phyloP scores from a whole-genome alignment of 2,797 vertebrate species.

The Semaprochilodus insignis region DNA sequence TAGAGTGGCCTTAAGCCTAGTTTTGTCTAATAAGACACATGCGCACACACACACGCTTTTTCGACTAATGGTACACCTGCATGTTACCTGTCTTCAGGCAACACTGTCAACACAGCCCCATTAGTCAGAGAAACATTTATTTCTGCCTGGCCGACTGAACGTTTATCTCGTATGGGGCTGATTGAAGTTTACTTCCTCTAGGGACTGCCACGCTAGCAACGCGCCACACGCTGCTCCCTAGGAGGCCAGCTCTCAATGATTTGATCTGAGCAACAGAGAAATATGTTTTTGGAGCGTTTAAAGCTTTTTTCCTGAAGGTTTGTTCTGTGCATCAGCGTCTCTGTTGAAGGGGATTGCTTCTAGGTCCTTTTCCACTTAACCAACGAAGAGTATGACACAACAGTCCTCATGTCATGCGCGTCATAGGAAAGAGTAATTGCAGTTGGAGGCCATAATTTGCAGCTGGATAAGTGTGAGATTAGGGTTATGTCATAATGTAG shows the following conservation, averaged over 20 bases:
- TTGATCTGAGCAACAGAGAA: background rate
- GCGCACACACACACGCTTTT: background rate
- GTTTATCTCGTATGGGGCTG: background rate
- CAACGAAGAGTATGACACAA: background rate
- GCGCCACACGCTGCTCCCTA: background rate
- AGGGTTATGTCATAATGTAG: slow-evolving; percentile 25
- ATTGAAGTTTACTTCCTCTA: slow-evolving; percentile 5
- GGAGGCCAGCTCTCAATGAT: background rate
- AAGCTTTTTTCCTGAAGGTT: background rate
- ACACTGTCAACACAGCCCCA: slow-evolving; percentile 45
- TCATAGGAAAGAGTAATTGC: slow-evolving; percentile 21
- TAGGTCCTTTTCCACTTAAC: slow-evolving; percentile 1
- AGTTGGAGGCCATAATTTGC: slow-evolving; percentile 31
- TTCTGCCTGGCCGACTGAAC: background rate
- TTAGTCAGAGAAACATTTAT: slow-evolving; percentile 27
- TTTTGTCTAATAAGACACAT: slow-evolving; percentile 9
- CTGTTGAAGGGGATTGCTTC: background rate
- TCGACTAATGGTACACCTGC: background rate
- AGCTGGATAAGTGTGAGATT: slow-evolving; percentile 19
- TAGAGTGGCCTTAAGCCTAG: slow-evolving; percentile 8
- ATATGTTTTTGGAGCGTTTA: background rate
- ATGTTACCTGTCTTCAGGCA: slow-evolving; percentile 22
- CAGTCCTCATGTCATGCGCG: background rate
- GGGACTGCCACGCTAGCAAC: background rate
- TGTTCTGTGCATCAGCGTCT: background rate